phyloP scores from a whole-genome alignment of 2,113 vertebrate species.

The Telmatochromis brichardi region DNA sequence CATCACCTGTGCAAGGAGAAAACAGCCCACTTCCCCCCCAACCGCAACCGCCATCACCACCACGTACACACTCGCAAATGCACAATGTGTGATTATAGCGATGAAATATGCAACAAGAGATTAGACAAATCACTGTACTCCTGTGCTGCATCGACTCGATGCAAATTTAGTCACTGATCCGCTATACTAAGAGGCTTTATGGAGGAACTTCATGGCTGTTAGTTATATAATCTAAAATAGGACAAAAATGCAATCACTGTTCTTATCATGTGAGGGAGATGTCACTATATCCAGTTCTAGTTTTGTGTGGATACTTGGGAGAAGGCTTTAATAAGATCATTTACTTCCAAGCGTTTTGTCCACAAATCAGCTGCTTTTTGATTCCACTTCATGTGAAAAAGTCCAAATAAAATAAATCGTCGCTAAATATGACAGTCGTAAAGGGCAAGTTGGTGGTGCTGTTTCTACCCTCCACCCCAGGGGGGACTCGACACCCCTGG shows the following conservation, averaged over 20 bases:
- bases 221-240: slow-evolving; percentile 74
- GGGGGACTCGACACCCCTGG: slow-evolving; percentile 45
- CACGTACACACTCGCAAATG: background rate
- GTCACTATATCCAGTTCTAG: slow-evolving; percentile 45
- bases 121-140: slow-evolving; percentile 72
- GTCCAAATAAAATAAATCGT: background rate
- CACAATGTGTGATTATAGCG: slow-evolving; percentile 52
- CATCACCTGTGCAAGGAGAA: slow-evolving; percentile 40
- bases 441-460: slow-evolving; percentile 20
- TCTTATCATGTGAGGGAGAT: slow-evolving; percentile 66
- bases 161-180: slow-evolving; percentile 74
- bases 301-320: slow-evolving; percentile 34
- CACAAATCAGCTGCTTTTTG: slow-evolving; percentile 39
- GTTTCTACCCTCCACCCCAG: background rate
- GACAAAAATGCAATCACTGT: slow-evolving; percentile 67
- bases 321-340: slow-evolving; percentile 55
- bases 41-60: background rate
- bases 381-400: slow-evolving; percentile 29
- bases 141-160: slow-evolving; percentile 62
- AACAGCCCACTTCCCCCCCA: background rate
- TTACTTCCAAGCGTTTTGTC: slow-evolving; percentile 50
- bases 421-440: slow-evolving; percentile 19
- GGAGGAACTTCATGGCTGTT: slow-evolving; percentile 73
- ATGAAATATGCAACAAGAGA: slow-evolving; percentile 75
- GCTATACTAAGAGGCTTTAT: slow-evolving; percentile 77